phyloP scores from a whole-genome alignment of 2,888 invertebrate species.

The Apodemia zela region DNA sequence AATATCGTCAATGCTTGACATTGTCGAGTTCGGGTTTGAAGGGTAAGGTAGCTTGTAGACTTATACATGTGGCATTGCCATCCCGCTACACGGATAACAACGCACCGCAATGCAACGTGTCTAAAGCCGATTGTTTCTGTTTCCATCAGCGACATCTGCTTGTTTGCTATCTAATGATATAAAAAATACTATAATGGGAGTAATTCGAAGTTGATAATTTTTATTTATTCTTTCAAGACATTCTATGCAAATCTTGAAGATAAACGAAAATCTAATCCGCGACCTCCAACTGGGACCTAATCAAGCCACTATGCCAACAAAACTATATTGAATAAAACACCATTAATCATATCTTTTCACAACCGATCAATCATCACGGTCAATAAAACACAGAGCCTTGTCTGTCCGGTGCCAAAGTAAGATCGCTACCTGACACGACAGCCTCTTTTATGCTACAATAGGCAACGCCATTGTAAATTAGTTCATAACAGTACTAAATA shows the following conservation, averaged over 20 bases:
- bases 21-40: too few relatives aligned
- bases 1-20: too few relatives aligned
- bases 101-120: too few relatives aligned
- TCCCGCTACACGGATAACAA: too few relatives aligned
- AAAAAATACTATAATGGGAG: too few relatives aligned
- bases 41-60: too few relatives aligned
- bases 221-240: too few relatives aligned
- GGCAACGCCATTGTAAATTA: slow-evolving; percentile 23
- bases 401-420: slow-evolving; percentile 25
- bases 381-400: slow-evolving; percentile 32
- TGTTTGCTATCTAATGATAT: too few relatives aligned
- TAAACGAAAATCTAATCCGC: neutral
- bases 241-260: neutral
- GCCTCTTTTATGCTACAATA: slow-evolving; percentile 39
- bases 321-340: neutral
- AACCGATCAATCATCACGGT: slow-evolving; percentile 37
- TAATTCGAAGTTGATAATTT: too few relatives aligned
- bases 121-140: too few relatives aligned
- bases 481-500: neutral
- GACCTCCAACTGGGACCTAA: neutral
- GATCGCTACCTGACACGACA: slow-evolving; percentile 34
- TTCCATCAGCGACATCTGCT: too few relatives aligned
- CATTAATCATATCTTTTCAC: slow-evolving; percentile 33
- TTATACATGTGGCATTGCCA: too few relatives aligned
- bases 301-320: neutral